Percentiles rank a stretch among this genome's conserved stretches.
Evolutionary conservation across 2,888 invertebrate species (phyloP).

Genomic region (Leptothorax acervorum): DNA sequence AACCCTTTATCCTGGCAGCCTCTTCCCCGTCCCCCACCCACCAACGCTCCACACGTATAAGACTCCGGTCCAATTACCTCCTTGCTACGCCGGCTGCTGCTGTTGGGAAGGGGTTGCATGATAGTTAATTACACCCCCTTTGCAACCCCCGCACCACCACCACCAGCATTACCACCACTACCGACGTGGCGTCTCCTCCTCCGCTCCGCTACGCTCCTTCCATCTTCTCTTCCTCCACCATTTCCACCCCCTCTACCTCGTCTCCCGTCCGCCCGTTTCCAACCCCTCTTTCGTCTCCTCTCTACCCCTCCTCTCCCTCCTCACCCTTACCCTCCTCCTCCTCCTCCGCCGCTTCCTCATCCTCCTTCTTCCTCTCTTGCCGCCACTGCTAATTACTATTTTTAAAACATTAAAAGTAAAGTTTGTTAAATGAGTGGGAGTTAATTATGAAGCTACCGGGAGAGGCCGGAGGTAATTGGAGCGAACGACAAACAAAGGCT

Average conservation of each 20-base stretch:
- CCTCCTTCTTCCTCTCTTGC: conserved; percentile 77
- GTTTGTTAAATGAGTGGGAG: conserved; percentile 86
- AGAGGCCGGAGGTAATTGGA: conserved; percentile 85
- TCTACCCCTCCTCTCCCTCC: conserved; percentile 47
- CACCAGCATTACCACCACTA: conserved; percentile 74
- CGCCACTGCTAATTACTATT: conserved; percentile 85
- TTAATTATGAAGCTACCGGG: conserved; percentile 85
- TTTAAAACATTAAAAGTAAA: conserved; percentile 86
- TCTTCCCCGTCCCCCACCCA: conserved; percentile 74
- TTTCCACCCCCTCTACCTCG: conserved; percentile 51
- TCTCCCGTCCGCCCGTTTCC: conserved; percentile 48
- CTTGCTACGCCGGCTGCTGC: conserved; percentile 84
- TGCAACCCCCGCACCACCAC: conserved; percentile 72
- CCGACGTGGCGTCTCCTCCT: conserved; percentile 62
- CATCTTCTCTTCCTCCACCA: conserved; percentile 57
- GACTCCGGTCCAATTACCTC: conserved; percentile 85
- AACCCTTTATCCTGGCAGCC: conserved; percentile 83
- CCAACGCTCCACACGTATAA: conserved; percentile 82
- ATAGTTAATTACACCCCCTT: conserved; percentile 85
- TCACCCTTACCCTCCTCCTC: conserved; percentile 47
- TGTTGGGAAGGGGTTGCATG: conserved; percentile 84
- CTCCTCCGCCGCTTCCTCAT: conserved; percentile 62
- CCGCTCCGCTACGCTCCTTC: conserved; percentile 63
- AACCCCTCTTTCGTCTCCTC: conserved; percentile 58
- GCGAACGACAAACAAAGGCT: conserved; percentile 85